Conservation (phyloP, 2,797 vertebrate genomes). For the Tapirus indicus region DNA sequence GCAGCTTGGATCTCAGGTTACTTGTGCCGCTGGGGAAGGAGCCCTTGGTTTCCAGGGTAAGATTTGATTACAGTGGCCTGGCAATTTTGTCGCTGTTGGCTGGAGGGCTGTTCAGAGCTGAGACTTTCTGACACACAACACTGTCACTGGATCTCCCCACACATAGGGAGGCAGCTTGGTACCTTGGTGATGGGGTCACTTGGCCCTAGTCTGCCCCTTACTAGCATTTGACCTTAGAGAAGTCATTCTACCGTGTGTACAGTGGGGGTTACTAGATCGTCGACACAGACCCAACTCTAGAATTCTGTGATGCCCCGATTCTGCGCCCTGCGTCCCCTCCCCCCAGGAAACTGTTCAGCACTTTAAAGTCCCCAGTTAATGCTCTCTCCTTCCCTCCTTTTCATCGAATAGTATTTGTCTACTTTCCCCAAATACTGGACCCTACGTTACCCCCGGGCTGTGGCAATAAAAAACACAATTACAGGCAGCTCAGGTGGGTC, state of each 20-base stretch:
- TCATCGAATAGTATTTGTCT: neutral
- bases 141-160: neutral
- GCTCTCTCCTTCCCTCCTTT: neutral
- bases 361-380: neutral
- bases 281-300: neutral
- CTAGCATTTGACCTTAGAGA: neutral
- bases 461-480: neutral
- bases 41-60: slow-evolving; percentile 19
- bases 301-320: neutral
- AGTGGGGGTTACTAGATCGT: neutral
- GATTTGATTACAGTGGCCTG: neutral
- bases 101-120: neutral
- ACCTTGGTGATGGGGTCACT: neutral
- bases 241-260: neutral
- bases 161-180: neutral
- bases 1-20: neutral
- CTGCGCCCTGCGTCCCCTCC: fast-evolving
- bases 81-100: neutral
- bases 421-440: neutral
- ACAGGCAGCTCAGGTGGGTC: neutral
- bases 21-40: neutral
- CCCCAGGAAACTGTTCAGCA: neutral
- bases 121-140: neutral
- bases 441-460: neutral
- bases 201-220: neutral